Evolutionary conservation across 2,113 vertebrate genomes (phyloP), one percentile per base, ranked within the genome.

Genomic region (Sinosuthora webbiana): DNA sequence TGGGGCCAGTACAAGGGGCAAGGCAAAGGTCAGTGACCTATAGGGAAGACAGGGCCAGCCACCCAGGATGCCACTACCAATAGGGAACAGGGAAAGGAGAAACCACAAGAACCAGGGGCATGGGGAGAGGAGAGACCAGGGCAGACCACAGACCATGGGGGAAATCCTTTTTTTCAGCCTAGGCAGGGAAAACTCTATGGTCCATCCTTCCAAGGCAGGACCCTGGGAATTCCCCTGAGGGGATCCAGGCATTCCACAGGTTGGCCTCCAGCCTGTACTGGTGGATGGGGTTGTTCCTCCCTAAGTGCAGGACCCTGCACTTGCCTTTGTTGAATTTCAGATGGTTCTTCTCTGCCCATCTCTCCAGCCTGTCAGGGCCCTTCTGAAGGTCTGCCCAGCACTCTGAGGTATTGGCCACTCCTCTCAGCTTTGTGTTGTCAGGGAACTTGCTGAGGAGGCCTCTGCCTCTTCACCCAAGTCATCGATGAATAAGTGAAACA

Each of bases 381-480:
- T 50, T 57, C 52, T 57, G 71, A 76, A 67, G 15, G 71, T 24
- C 42, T 86, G 52, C 35, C 31, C 44, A 76, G 24, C 5, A 1
- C 30, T 35, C 37, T 57, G 25, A 0, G 16, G 8, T 25, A 31
- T 59, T 0, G 0, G 31, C 31, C 17, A 5, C 31, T 67, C 14
- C 31, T 59, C 17, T 37, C 62, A 50, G 5, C 15, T 59, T 67
- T 67, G 83, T 35, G 17, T 11, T 4, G 2, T 25, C 5, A 6
- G 37, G 3, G 21, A 76, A 15, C 13, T 35, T 41, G 13, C 35
- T 50, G 42, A 25, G 35, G 42, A 67, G 52, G 25, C 31, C 31
- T 42, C 83, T 52, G 25, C 27, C 44, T 31, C 53, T 52, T 59
- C 53, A 50, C 3, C 22, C 44, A 86, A 59, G 52, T 31, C 1